Conservation (phyloP, 2,797 vertebrate genomes). For the Ctenopoma multispine region DNA sequence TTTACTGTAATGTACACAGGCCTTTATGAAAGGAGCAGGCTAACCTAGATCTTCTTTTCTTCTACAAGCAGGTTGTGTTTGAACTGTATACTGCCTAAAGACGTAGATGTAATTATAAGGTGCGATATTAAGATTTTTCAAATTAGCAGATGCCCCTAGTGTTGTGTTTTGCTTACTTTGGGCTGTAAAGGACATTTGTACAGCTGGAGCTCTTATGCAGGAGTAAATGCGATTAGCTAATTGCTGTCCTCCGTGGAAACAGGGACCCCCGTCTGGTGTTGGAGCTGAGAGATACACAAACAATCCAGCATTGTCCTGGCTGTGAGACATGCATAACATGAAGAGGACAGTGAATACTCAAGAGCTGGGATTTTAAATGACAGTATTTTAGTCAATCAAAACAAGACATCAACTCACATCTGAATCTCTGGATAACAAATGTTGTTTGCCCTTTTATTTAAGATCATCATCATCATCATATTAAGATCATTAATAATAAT, state of each 20-base stretch:
- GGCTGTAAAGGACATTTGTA: conserved; percentile 69
- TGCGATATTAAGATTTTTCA: conserved; percentile 29
- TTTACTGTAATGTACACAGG: conserved; percentile 48
- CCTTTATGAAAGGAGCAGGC: conserved; percentile 60
- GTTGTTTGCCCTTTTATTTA: not conserved
- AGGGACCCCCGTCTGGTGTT: conserved; percentile 51
- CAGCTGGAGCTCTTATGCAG: conserved; percentile 75
- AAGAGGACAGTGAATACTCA: conserved; percentile 19
- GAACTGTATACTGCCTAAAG: conserved; percentile 32
- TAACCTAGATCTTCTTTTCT: conserved; percentile 54
- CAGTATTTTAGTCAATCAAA: conserved; percentile 17
- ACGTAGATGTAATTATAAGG: conserved; percentile 15
- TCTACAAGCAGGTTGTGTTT: not conserved
- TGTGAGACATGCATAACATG: conserved; percentile 32
- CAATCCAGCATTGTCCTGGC: conserved; percentile 47
- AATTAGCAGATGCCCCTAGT: conserved; percentile 65
- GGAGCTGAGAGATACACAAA: conserved; percentile 67
- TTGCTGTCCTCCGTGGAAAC: conserved; percentile 57
- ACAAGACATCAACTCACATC: not conserved
- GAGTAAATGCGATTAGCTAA: conserved; percentile 78
- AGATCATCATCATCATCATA: too few species aligned
- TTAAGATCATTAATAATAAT: not conserved
- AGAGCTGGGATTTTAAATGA: conserved; percentile 7
- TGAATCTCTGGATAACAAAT: conserved; percentile 5
- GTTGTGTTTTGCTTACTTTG: conserved; percentile 77